Evolutionary conservation across 2,797 vertebrate species (phyloP).

Genomic region (Lagorchestes hirsutus): DNA sequence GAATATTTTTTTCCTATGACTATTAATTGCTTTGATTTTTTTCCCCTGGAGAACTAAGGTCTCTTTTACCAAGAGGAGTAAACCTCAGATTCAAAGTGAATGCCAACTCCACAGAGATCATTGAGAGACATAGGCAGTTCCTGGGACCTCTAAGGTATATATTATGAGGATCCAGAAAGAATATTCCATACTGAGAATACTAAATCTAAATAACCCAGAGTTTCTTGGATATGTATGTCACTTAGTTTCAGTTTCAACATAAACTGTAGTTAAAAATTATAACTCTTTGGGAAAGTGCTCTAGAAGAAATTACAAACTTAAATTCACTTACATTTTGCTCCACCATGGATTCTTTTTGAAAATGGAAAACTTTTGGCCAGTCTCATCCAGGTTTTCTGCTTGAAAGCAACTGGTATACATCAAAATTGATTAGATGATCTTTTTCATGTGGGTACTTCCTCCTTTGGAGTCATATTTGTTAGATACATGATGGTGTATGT

Average conservation of each 20-base stretch:
- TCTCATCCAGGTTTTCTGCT: neutral
- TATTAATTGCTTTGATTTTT: no score
- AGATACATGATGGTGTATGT: neutral
- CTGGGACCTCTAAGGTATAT: no score
- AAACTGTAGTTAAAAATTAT: neutral
- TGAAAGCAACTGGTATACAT: neutral
- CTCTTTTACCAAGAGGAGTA: no score
- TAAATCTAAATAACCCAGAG: no score
- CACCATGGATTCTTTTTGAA: neutral
- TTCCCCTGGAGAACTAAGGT: no score
- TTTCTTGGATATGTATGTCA: neutral
- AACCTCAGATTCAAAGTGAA: no score
- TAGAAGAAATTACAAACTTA: neutral
- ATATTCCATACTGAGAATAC: no score
- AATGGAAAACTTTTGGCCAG: neutral
- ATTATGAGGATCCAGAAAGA: no score
- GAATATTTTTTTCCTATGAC: no score
- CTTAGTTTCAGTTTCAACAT: neutral
- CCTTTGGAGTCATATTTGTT: neutral
- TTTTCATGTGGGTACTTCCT: neutral
- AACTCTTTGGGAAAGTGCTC: neutral
- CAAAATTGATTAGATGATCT: neutral
- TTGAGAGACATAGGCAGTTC: no score
- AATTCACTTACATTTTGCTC: neutral
- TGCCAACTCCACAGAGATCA: no score